Evolutionary conservation across 1,140 invertebrate genomes (phyloP), one percentile per base, ranked within the genome.

Genomic region (Trypoxylus dichotomus): DNA sequence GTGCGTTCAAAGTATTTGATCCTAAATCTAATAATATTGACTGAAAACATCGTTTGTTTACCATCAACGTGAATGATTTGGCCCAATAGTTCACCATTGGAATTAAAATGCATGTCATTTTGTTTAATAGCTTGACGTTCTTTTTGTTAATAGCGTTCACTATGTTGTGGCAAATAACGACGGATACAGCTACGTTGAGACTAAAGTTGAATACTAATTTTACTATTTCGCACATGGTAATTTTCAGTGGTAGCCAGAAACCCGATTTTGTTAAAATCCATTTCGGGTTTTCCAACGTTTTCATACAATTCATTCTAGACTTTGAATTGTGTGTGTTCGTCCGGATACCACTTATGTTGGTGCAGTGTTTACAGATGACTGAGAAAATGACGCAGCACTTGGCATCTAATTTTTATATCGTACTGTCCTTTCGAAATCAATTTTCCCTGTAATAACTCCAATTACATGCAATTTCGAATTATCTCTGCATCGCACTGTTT

Each of bases 21-120:
- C 24, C 24, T 68, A 68, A 27, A 25, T 68, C 60, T 1, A 13
- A 15, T 25, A 68, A 13, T 27, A 68, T 68, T 11, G 24, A 68
- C 60, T 11, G 21, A 29, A 68, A 68, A 68, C 60, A 68, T 68
- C 27, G 13, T 24, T 68, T 27, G 21, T 68, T 68, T 68, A 24
- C 27, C 11, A 29, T 68, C 2, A 68, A 68, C 2, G 60, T 68
- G 60, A 25, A 27, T 11, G 24, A 27, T 68, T 68, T 68, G 10
- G 60, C 60, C 7, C 25, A 11, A n/a, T 68, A 68, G 21, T 68
- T 68, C 21, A 24, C 21, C 60, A 68, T 68, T 27, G 60, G 5
- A 68, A 68, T 68, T 27, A 68, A 10, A 27, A 68, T 68, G 24
- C 60, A 68, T 68, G 27, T 68, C 60, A 68, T 68, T 68, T 13